Conservation (phyloP, 2,888 invertebrate genomes). For the Heliothis peltigera region DNA sequence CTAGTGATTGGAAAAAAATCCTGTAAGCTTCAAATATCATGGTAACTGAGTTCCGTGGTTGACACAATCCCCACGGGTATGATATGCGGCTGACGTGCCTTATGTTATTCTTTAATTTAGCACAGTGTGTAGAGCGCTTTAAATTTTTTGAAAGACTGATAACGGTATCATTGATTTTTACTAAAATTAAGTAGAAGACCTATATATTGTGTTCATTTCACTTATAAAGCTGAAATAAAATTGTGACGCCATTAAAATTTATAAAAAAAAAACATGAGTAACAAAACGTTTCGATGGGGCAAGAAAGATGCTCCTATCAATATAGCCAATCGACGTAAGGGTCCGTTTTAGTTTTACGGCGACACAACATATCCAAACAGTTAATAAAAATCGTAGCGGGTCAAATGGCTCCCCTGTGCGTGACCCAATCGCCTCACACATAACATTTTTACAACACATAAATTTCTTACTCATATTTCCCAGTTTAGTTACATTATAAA, state of each 20-base stretch:
- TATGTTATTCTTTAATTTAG: slow-evolving; percentile 43
- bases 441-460: slow-evolving; percentile 76
- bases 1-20: slow-evolving; percentile 22
- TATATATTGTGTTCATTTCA: too few relatives aligned
- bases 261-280: slow-evolving; percentile 3
- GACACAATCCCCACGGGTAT: slow-evolving; percentile 16
- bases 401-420: slow-evolving; percentile 57
- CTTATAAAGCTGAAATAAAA: too few relatives aligned
- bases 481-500: slow-evolving; percentile 76
- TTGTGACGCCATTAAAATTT: neutral
- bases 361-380: slow-evolving; percentile 67
- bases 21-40: slow-evolving; percentile 17
- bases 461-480: slow-evolving; percentile 72
- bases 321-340: slow-evolving; percentile 55
- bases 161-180: neutral
- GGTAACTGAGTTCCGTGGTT: slow-evolving; percentile 18
- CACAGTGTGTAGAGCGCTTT: slow-evolving; percentile 8
- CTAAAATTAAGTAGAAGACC: neutral
- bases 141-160: neutral
- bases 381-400: slow-evolving; percentile 70
- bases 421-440: slow-evolving; percentile 67
- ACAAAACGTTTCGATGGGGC: slow-evolving; percentile 21
- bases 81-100: slow-evolving; percentile 21
- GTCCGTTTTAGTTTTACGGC: slow-evolving; percentile 60
- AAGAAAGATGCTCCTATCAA: slow-evolving; percentile 40